phyloP scores from a whole-genome alignment of 2,113 vertebrate genomes.

The Oreochromis aureus region DNA sequence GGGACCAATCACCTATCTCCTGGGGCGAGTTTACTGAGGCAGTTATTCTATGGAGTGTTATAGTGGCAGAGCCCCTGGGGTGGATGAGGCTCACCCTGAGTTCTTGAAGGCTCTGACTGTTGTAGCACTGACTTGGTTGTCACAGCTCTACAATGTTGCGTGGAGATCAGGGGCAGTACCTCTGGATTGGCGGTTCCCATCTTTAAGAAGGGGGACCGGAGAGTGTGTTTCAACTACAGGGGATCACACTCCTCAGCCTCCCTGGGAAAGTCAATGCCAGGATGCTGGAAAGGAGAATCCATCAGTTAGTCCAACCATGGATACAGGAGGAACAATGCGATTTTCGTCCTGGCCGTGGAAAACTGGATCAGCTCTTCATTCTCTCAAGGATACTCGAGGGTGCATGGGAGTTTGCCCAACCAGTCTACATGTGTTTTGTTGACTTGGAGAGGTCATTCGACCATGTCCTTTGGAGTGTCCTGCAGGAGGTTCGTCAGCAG shows the following conservation, averaged over 20 bases:
- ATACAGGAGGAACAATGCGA: neutral
- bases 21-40: neutral
- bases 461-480: neutral
- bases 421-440: neutral
- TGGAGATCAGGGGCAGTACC: neutral
- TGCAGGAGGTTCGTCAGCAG: neutral
- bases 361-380: neutral
- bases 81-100: neutral
- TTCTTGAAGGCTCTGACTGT: neutral
- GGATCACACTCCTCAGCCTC: neutral
- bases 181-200: neutral
- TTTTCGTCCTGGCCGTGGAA: fast-evolving
- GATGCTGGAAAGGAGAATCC: neutral
- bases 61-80: neutral
- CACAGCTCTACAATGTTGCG: neutral
- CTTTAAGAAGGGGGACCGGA: neutral
- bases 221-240: neutral
- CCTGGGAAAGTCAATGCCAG: neutral
- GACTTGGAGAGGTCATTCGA: neutral
- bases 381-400: neutral
- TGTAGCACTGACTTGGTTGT: neutral
- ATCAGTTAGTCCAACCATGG: neutral
- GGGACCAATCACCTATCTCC: neutral
- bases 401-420: neutral
- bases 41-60: neutral